Conservation (phyloP, 2,113 vertebrate species). For the Mesitornis unicolor region DNA sequence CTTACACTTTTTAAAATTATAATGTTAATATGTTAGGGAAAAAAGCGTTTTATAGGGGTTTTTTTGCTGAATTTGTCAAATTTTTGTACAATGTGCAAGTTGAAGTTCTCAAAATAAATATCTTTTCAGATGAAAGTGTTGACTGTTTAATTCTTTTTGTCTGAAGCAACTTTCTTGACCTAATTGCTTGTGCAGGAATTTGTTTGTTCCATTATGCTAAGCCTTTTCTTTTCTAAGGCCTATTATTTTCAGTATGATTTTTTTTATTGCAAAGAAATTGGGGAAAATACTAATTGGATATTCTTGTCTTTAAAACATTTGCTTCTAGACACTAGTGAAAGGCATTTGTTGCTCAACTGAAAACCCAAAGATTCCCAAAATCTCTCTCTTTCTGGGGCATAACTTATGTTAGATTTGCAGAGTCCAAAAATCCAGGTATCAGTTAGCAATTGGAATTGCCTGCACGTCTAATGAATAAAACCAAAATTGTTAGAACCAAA, state of each 20-base stretch:
- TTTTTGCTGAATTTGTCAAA: conserved; percentile 54
- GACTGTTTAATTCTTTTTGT: neutral
- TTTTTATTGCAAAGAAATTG: neutral
- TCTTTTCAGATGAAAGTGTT: conserved; percentile 50
- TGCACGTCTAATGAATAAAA: neutral
- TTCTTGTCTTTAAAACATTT: neutral
- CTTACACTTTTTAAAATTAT: conserved; percentile 41
- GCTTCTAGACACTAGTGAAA: neutral
- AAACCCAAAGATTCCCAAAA: neutral
- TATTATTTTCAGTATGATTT: neutral
- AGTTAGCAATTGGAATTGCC: neutral
- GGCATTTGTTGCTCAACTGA: neutral
- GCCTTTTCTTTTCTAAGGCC: neutral
- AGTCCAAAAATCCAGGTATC: neutral
- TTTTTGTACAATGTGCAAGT: conserved; percentile 70
- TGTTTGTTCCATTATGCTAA: neutral
- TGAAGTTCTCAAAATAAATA: conserved; percentile 77
- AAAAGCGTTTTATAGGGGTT: conserved; percentile 30
- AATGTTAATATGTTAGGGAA: conserved; percentile 62
- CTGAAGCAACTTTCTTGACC: neutral
- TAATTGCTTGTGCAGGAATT: neutral
- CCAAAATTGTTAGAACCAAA: neutral
- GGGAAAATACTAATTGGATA: neutral
- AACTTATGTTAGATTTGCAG: neutral
- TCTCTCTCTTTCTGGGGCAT: neutral